phyloP scores from a whole-genome alignment of 2,113 vertebrate genomes.

The Neodontobutis hainanensis region DNA sequence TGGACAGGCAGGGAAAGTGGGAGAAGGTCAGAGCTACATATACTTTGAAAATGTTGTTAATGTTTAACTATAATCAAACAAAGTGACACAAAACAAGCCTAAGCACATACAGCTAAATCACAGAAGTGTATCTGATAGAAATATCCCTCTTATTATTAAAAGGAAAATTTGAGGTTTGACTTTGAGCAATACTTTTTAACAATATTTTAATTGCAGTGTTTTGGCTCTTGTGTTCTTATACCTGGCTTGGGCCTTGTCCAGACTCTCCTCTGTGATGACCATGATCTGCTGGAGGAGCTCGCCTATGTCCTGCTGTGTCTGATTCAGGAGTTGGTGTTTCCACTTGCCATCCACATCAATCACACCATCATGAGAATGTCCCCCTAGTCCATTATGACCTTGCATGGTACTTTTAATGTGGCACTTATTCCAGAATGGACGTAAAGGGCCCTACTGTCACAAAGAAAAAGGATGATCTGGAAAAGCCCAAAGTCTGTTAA shows the following conservation, averaged over 20 bases:
- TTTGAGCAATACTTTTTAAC: too few relatives aligned
- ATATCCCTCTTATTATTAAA: too few relatives aligned
- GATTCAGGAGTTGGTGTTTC: constrained; percentile 65
- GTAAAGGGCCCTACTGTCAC: background rate
- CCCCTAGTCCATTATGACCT: constrained; percentile 42
- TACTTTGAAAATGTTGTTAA: too few relatives aligned
- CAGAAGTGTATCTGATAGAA: too few relatives aligned
- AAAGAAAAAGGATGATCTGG: background rate
- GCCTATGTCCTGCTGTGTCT: constrained; percentile 77
- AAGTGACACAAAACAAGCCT: too few relatives aligned
- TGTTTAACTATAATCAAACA: too few relatives aligned
- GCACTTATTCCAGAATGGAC: constrained; percentile 1
- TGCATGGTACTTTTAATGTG: constrained; percentile 58
- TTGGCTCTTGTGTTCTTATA: constrained; percentile 29
- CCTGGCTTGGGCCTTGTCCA: constrained; percentile 86
- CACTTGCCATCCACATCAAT: constrained; percentile 64
- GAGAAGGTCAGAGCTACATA: background rate
- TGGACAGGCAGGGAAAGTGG: constrained; percentile 9
- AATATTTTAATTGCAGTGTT: too few relatives aligned
- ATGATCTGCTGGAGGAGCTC: constrained; percentile 88
- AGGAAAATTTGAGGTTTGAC: too few relatives aligned
- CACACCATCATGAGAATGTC: constrained; percentile 55
- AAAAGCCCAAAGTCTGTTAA: constrained; percentile 8
- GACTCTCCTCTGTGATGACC: constrained; percentile 85
- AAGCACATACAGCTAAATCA: too few relatives aligned